Conservation (phyloP, 2,113 vertebrate species). For the Dipodomys stephensi region DNA sequence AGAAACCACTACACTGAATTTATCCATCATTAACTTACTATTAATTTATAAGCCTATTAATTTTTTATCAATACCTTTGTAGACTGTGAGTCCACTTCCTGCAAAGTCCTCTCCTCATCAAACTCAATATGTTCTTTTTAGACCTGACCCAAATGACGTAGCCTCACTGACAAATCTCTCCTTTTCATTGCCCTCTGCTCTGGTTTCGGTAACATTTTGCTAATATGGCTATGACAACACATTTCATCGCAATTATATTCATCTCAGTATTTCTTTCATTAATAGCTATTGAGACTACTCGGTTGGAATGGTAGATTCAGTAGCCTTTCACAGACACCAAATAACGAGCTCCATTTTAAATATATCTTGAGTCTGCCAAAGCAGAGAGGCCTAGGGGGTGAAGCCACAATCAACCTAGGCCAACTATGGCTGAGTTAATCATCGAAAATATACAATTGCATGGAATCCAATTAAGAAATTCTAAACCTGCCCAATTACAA, state of each 20-base stretch:
- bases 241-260: not conserved
- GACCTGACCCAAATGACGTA: not conserved
- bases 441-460: slow-evolving; percentile 56
- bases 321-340: slow-evolving; percentile 23
- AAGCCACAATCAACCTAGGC: slow-evolving; percentile 31
- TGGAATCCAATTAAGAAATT: slow-evolving; percentile 49
- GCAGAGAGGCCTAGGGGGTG: not conserved
- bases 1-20: not conserved
- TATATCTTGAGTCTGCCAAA: not conserved
- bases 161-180: not conserved
- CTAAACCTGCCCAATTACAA: slow-evolving; percentile 36
- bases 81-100: not conserved
- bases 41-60: not conserved
- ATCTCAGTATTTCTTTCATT: not conserved
- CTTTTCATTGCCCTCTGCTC: not conserved
- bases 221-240: not conserved
- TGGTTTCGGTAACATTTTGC: not conserved
- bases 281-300: not conserved
- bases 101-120: not conserved
- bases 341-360: not conserved
- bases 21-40: not conserved
- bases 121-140: not conserved
- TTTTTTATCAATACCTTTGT: not conserved
- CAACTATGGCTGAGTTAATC: slow-evolving; percentile 24
- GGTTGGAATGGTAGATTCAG: not conserved